These are phyloP conservation scores for Nephrotoma appendiculata DNA, from an alignment of 2,888 invertebrate genomes.

Conservation along the genomic window DNA sequence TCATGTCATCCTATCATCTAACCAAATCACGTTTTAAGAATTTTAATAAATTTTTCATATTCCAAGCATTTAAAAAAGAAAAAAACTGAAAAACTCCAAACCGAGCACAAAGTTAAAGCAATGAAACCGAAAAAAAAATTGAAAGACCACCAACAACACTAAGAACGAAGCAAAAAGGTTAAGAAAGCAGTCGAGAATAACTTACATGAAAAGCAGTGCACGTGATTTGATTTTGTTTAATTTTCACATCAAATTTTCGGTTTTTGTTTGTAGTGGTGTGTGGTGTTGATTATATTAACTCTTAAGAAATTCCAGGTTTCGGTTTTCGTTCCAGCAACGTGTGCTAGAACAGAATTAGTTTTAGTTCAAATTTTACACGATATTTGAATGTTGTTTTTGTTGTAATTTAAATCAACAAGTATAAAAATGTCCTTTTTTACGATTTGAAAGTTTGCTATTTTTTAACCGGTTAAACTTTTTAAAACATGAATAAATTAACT, in stretches of 20 bases:
- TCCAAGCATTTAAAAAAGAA: not conserved
- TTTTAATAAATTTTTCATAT: not conserved
- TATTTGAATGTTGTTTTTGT: not conserved
- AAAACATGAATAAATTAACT: not conserved
- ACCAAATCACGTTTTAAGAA: constrained; percentile 1
- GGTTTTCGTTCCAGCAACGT: not conserved
- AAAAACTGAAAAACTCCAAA: not conserved
- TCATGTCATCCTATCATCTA: not conserved
- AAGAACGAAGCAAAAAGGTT: not conserved
- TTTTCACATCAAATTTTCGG: not conserved
- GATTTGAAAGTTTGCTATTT: not conserved
- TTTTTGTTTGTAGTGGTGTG: not conserved
- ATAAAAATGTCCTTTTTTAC: not conserved
- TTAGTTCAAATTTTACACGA: not conserved
- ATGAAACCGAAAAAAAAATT: not conserved
- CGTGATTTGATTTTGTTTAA: not conserved
- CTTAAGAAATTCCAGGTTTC: not conserved
- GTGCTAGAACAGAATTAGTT: not conserved
- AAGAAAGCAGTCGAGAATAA: not conserved
- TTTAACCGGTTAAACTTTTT: not conserved
- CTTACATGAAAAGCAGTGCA: not conserved
- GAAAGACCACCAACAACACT: not conserved
- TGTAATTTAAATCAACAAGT: not conserved
- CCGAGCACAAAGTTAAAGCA: not conserved
- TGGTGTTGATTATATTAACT: not conserved